Evolutionary conservation across 2,797 vertebrate genomes (phyloP), one percentile per base, ranked within the genome.

Genomic region (Smutsia gigantea): DNA sequence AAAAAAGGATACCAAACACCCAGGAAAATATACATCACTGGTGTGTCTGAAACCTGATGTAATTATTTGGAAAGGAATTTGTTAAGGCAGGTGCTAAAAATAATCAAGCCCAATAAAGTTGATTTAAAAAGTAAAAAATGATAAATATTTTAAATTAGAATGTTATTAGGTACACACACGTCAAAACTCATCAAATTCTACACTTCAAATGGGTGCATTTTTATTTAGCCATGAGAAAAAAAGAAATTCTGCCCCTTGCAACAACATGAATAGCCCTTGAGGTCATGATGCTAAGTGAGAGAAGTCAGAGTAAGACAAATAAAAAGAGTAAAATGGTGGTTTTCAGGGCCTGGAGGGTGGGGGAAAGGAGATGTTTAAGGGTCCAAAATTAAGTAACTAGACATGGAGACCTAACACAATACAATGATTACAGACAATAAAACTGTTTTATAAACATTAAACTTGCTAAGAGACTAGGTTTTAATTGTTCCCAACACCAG

Each of bases 101-200:
- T n/a, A 87, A 59, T n/a, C 46, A 69, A 77, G 75, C 5, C 27
- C 53, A 77, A 66, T 59, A 69, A 66, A 15, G 19, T 25, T 29
- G 18, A 88, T 71, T 55, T 84, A 77, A 69, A 93, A 94, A 85
- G 34, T 42, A 49, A 89, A 88, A 74, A 53, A 34, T 14, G 27
- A 42, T 49, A 59, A 42, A 55, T 23, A 85, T 53, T 84, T 83
- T 66, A 61, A 91, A 88, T 7, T 10, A 13, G 5, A 21, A 18
- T 37, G 31, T 55, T 66, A 90, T 8, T 2, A 94, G 57, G n/a
- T 39, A n/a, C 4, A 77, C 21, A 27, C 9, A 39, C 74, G 12
- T 39, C 95, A 77, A 87, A 93, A 57, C 46, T 59, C 59, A 84
- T 11, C 46, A 79, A 90, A 94, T 42, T 68, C 34, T 68, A 68